Percentiles rank a stretch among this genome's conserved stretches.
Conservation (phyloP, 2,797 vertebrate genomes). For the Gallinago nigripennis region DNA sequence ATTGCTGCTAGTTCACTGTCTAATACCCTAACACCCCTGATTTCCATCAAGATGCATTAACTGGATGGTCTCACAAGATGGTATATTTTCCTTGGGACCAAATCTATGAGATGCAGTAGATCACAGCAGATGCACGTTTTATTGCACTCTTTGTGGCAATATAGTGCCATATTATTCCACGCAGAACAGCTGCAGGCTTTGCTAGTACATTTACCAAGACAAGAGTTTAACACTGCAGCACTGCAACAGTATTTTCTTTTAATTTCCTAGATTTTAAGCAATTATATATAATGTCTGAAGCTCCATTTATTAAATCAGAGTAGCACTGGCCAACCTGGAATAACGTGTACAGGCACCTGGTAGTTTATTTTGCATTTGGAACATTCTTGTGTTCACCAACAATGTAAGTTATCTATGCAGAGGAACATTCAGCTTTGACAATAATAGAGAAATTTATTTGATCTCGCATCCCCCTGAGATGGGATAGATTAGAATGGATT, state of each 20-base stretch:
- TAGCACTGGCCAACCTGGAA: neutral
- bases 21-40: neutral
- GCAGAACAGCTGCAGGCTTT: neutral
- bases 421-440: neutral
- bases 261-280: neutral
- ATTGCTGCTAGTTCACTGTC: neutral
- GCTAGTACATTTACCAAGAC: neutral
- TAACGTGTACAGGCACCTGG: neutral
- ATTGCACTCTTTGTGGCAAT: neutral
- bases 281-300: neutral
- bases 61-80: neutral
- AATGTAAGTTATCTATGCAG: neutral
- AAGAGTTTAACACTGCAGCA: neutral
- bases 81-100: neutral
- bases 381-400: neutral
- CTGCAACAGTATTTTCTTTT: neutral
- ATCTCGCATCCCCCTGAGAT: neutral
- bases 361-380: neutral
- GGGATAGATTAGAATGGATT: neutral
- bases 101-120: neutral
- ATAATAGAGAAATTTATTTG: neutral
- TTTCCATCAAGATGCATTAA: neutral
- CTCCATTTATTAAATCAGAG: neutral
- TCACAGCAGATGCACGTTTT: neutral
- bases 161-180: fast-evolving